Percentiles rank a stretch among this genome's conserved stretches.
phyloP scores from a whole-genome alignment of 2,797 vertebrate species.

The Florisuga fusca region DNA sequence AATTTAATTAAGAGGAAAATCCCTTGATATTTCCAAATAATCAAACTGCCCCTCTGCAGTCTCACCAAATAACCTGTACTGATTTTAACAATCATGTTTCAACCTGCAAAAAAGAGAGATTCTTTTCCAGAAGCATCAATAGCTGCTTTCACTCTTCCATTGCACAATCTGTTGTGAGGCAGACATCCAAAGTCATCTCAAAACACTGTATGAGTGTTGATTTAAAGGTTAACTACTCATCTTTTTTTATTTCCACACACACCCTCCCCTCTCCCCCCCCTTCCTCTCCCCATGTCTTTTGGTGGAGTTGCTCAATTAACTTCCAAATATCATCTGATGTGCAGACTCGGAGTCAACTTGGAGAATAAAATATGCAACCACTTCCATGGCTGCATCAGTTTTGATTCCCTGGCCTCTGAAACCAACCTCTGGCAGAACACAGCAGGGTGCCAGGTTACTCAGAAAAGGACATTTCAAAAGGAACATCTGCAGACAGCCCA shows the following conservation, averaged over 20 bases:
- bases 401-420: background rate
- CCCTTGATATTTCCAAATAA: background rate
- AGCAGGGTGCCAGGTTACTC: fast-evolving
- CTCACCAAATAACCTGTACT: background rate
- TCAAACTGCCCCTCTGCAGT: background rate
- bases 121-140: constrained; percentile 51
- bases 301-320: constrained; percentile 20
- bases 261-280: fast-evolving
- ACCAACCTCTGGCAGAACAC: background rate
- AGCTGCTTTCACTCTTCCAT: constrained; percentile 40
- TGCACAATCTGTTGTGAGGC: constrained; percentile 54
- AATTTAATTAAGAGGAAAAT: background rate
- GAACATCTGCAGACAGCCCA: background rate
- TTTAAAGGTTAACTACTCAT: constrained; percentile 61
- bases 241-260: background rate
- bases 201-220: constrained; percentile 31
- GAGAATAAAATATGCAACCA: background rate
- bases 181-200: constrained; percentile 55
- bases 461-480: background rate
- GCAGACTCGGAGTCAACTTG: background rate
- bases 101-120: background rate
- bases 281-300: background rate
- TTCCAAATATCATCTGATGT: background rate
- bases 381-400: fast-evolving
- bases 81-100: background rate